These are phyloP conservation scores for Columba livia DNA, from an alignment of 2,113 vertebrate genomes.

Conservation along the genomic window DNA sequence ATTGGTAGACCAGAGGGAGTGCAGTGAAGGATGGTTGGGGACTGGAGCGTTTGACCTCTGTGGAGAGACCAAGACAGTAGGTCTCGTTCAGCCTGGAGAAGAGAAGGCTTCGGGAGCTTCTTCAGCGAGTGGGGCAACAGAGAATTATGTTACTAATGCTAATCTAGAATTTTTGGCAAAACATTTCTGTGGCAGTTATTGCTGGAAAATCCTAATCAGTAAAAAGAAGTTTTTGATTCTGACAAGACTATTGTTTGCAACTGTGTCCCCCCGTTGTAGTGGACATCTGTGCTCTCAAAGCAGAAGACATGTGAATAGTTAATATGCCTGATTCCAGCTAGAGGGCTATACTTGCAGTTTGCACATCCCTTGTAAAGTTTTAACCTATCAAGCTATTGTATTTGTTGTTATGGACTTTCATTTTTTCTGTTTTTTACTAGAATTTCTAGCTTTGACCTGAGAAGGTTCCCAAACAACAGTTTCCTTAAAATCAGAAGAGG, in stretches of 20 bases:
- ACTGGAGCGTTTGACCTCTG: neutral
- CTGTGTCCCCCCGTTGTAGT: neutral
- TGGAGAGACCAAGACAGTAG: neutral
- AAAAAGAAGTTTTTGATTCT: neutral
- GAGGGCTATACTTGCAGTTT: neutral
- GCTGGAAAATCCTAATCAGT: neutral
- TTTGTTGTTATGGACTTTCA: neutral
- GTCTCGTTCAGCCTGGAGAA: neutral
- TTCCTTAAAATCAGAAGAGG: neutral
- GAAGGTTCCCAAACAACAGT: neutral
- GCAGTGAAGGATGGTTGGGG: neutral
- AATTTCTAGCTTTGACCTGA: neutral
- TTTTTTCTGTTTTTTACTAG: neutral
- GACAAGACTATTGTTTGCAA: neutral
- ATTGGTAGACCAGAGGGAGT: neutral
- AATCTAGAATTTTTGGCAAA: neutral
- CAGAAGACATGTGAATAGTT: neutral
- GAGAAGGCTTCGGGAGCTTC: fast-evolving
- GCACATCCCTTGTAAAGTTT: neutral
- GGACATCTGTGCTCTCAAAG: too few species aligned
- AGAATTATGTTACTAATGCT: neutral
- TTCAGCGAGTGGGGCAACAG: neutral
- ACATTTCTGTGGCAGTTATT: neutral
- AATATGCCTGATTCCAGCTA: neutral
- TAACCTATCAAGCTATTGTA: neutral